Conservation (phyloP, 37 sponge, comb jelly and placozoan genomes). For the Tethya wilhelma region DNA sequence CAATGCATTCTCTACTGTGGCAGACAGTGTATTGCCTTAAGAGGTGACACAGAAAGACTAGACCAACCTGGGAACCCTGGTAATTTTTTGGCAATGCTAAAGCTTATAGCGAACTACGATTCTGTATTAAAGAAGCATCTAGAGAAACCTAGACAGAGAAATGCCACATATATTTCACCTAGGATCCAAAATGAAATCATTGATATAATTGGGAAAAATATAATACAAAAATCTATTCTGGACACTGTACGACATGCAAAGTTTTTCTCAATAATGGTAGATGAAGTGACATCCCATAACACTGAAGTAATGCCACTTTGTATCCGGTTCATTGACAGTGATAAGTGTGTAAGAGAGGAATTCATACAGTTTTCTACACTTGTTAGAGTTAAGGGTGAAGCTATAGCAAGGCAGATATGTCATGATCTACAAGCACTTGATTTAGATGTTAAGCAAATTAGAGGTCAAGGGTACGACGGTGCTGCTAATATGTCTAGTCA, state of each 20-base stretch:
- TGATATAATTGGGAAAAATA: conserved; percentile 49
- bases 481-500: conserved; percentile 55
- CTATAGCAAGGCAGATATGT: conserved; percentile 22
- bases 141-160: conserved; percentile 23
- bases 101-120: conserved; percentile 37
- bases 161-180: conserved; percentile 58
- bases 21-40: conserved; percentile 57
- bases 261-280: conserved; percentile 47
- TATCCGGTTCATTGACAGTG: conserved; percentile 36
- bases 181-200: conserved; percentile 59
- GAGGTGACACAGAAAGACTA: conserved; percentile 54
- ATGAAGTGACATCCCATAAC: conserved; percentile 55
- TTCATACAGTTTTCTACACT: conserved; percentile 30
- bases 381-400: conserved; percentile 29
- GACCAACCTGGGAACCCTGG: conserved; percentile 55
- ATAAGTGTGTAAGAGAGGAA: conserved; percentile 28
- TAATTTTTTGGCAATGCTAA: conserved; percentile 61
- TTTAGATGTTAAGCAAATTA: conserved; percentile 9
- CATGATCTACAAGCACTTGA: not conserved
- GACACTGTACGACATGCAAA: conserved; percentile 2
- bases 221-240: conserved; percentile 43
- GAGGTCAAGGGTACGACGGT: conserved; percentile 72
- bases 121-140: conserved; percentile 44
- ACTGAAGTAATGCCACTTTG: conserved; percentile 50
- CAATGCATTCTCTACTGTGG: conserved; percentile 51